Evolutionary conservation across 2,888 invertebrate species (phyloP).

Genomic region (Mantis religiosa): DNA sequence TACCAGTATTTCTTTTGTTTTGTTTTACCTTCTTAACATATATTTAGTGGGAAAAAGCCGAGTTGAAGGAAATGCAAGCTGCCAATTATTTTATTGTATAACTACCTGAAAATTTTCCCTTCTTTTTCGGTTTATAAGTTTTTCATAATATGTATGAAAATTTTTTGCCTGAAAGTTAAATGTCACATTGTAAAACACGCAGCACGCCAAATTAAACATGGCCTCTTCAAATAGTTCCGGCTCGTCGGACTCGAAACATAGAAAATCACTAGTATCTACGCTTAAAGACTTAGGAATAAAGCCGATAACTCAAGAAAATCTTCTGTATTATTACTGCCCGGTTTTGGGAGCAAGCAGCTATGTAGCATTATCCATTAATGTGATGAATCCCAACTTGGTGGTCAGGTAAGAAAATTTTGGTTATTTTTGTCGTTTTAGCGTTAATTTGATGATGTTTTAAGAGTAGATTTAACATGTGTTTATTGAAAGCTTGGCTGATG

Average conservation of each 20-base stretch:
- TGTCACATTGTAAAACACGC: too few relatives aligned
- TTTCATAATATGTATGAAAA: background rate
- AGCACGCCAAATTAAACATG: background rate
- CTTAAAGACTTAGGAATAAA: conserved; percentile 44
- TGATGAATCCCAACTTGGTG: conserved; percentile 77
- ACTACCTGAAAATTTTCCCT: too few relatives aligned
- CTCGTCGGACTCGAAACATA: background rate
- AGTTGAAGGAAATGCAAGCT: too few relatives aligned
- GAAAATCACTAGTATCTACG: conserved; percentile 25
- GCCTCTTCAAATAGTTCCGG: background rate
- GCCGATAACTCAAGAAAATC: conserved; percentile 66
- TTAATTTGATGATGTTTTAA: too few relatives aligned
- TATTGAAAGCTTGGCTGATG: too few relatives aligned
- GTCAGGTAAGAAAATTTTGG: conserved; percentile 54
- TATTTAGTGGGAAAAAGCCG: too few relatives aligned
- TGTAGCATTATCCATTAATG: conserved; percentile 73
- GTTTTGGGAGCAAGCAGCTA: conserved; percentile 72
- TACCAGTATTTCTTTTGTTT: too few relatives aligned
- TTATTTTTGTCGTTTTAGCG: background rate
- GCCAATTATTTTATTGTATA: too few relatives aligned
- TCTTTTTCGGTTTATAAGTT: too few relatives aligned
- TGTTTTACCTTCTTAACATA: too few relatives aligned
- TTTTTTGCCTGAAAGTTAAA: background rate
- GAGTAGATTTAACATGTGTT: too few relatives aligned
- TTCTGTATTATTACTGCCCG: conserved; percentile 72